Evolutionary conservation across 2,888 invertebrate species (phyloP), one percentile per base, ranked within the genome.

Genomic region (Spicauda simplicius): DNA sequence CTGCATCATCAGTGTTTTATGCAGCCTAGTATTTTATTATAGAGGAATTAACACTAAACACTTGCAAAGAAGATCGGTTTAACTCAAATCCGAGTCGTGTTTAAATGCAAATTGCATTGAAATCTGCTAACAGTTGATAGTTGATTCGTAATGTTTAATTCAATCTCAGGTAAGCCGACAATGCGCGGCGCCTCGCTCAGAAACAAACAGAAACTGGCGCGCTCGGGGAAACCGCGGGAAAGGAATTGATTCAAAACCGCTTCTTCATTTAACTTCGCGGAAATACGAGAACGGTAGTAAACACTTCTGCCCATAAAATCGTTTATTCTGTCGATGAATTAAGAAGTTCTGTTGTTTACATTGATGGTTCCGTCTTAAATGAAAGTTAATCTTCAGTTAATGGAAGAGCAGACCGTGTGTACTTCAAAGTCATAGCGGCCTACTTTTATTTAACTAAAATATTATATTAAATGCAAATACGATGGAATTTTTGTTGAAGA

Each of bases 71-170:
- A 41, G 41, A 41, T 41, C 41, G 41, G 14, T 41, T 41, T 41
- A 10, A 41, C 41, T 11, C 5, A 41, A 41, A 41, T 33, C 14
- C 41, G 2, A 14, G 12, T 10, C 3, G 14, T 37, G 37, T 14
- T 10, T 41, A 41, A 41, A 14, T 14, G 41, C 41, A 41, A 41
- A 10, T 14, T 41, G 41, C 41, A 41, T 41, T 41, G 7, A 41
- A 41, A 41, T 14, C 19, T 41, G 20, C 57, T 14, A 20, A 45
- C 55, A 33, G 16, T 37, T 37, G 56, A 37, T 57, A 56, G 37
- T 56, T 56, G 56, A 56, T 56, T 37, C 18, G 18, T 16, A 30
- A 30, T 37, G 16, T 59, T 59, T 60, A 60, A 52, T 60, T 60
- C 14, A 33, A 33, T 52, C 60, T 60, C 33, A 37, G 33, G 60